Evolutionary conservation across 1,140 invertebrate species (phyloP).

Genomic region (Papilio helenus): DNA sequence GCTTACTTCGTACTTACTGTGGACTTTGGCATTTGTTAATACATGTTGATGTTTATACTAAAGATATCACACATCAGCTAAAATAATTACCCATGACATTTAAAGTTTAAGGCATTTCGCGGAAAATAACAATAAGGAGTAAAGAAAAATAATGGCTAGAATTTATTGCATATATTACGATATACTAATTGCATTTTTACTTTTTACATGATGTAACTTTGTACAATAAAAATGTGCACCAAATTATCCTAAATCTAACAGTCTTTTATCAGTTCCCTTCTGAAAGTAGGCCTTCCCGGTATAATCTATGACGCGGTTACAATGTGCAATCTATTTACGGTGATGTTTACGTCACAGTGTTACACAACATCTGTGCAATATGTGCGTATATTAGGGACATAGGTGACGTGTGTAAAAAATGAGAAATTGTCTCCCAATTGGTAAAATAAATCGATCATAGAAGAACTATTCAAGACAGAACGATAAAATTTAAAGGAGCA

Average conservation of each 20-base stretch:
- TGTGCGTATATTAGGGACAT: not conserved
- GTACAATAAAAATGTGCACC: too few species aligned
- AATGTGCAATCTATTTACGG: slow-evolving; percentile 4
- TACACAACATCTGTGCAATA: slow-evolving; percentile 6
- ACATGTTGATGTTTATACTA: too few species aligned
- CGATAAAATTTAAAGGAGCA: not conserved
- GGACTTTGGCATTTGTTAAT: slow-evolving; percentile 9
- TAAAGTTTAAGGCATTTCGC: too few species aligned
- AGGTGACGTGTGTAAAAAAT: not conserved
- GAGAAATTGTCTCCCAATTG: not conserved
- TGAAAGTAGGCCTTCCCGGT: slow-evolving; percentile 6
- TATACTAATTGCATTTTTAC: too few species aligned
- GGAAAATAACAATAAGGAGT: too few species aligned
- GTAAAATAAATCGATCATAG: too few species aligned
- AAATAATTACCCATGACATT: too few species aligned
- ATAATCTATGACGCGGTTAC: slow-evolving; percentile 9
- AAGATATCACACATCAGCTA: too few species aligned
- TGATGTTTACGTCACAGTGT: slow-evolving; percentile 5
- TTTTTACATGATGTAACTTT: too few species aligned
- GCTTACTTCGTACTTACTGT: slow-evolving; percentile 2
- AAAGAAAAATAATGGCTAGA: too few species aligned
- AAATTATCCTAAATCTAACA: slow-evolving; percentile 3
- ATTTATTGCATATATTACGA: too few species aligned
- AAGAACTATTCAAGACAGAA: not conserved
- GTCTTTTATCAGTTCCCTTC: not conserved